Base-by-base conservation (phyloP, 1,140 invertebrate genomes). In the Probaryconus sp. region DNA sequence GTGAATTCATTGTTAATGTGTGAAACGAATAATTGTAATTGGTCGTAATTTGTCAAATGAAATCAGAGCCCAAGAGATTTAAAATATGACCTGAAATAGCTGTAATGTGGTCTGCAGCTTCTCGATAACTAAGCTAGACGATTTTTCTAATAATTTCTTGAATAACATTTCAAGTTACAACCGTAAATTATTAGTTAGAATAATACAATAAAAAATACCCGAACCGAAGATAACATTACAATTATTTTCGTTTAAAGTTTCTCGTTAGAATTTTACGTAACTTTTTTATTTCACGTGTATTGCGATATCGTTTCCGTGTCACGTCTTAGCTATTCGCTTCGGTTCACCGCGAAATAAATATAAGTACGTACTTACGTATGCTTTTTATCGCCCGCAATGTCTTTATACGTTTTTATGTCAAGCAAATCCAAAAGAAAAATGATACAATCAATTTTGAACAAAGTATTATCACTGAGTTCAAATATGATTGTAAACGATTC, bases 271-370 rank as follows among this genome's bases (percentile, higher is more conserved):
- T 75, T 82, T 80, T 82, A 84, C 78, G 55, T 63, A 70, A 47
- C 58, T 76, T 50, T 79, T 78, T 83, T 83, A 81, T 84, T 81
- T 77, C 70, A 61, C 77, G 73, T 79, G 79, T 75, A 80, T 80
- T 68, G 71, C 64, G 72, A 84, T 83, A 85, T 81, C 80, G 78
- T 81, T 85, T 85, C 75, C 84, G 79, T 79, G 79, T 85, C 85
- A 85, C 84, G 84, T 86, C 80, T 79, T 55, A 47, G 76, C 85
- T 79, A 85, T 85, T 85, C 78, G 82, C 82, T 81, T 80, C 82
- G 82, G 79, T 84, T 84, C 81, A 80, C 68, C 76, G 76, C 77
- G 77, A 84, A 82, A 86, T 86, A 85, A 86, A 86, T 79, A 81
- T 79, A 81, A 76, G 75, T 79, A 76, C 50, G 64, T 76, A 69